These are phyloP conservation scores for Boleophthalmus pectinirostris DNA, from an alignment of 2,113 vertebrate species.

Conservation along the genomic window DNA sequence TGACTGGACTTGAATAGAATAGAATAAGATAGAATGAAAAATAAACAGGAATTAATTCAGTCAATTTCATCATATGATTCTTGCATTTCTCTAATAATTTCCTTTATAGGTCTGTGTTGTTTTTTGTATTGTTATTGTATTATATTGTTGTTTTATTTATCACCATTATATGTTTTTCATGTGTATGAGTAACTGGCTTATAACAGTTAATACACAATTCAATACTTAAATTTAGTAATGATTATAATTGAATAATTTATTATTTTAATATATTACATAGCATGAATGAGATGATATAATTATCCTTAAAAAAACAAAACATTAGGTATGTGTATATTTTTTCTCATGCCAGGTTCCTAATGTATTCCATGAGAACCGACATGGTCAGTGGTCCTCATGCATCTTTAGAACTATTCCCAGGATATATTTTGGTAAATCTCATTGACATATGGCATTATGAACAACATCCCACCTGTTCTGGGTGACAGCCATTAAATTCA, in stretches of 20 bases:
- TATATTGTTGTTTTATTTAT: no score
- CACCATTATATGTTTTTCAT: no score
- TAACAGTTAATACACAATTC: not conserved
- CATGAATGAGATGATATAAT: not conserved
- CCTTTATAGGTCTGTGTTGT: no score
- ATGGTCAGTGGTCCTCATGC: conserved; percentile 4
- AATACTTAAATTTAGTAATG: not conserved
- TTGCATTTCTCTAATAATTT: no score
- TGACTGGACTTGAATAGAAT: no score
- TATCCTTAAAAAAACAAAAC: not conserved
- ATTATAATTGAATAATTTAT: not conserved
- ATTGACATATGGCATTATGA: conserved; percentile 54
- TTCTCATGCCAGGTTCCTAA: not conserved
- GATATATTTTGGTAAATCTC: conserved; percentile 41
- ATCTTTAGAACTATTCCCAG: not conserved
- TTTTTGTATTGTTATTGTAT: no score
- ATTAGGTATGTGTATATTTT: not conserved
- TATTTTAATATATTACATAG: not conserved
- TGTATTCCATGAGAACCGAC: conserved; percentile 8
- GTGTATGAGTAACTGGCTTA: no score
- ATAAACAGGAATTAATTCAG: no score
- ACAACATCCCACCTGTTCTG: conserved; percentile 73
- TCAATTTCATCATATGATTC: no score
- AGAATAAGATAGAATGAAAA: no score
- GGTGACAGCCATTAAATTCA: conserved; percentile 62